phyloP scores from a whole-genome alignment of 2,797 vertebrate genomes.

The Sciurus carolinensis region DNA sequence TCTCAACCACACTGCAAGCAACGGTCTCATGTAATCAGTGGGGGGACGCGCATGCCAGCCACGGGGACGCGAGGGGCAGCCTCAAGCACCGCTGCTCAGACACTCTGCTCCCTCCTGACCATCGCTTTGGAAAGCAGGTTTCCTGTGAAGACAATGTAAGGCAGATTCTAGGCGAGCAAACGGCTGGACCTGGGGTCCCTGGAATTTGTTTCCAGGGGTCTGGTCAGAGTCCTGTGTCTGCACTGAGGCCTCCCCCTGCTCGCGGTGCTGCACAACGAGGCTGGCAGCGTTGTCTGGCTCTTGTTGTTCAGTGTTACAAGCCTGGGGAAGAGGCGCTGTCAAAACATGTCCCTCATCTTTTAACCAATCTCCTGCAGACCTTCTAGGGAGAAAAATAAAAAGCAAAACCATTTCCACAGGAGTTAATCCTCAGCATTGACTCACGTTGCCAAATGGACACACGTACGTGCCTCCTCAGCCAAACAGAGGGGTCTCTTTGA shows the following conservation, averaged over 20 bases:
- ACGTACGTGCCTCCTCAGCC: fast-evolving
- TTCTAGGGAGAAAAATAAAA: background rate
- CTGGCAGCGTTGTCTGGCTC: background rate
- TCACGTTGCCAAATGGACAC: fast-evolving
- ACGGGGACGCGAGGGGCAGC: no score
- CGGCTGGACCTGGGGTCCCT: background rate
- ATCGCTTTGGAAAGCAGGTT: no score
- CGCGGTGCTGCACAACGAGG: fast-evolving
- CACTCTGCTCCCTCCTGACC: fast-evolving
- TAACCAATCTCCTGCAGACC: background rate
- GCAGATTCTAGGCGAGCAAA: no score
- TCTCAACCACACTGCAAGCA: no score
- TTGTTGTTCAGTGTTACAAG: background rate
- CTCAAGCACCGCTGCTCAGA: background rate
- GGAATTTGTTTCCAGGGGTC: fast-evolving
- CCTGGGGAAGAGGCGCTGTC: background rate
- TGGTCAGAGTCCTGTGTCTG: background rate
- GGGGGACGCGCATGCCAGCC: background rate
- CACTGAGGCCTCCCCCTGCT: no score
- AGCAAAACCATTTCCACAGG: fast-evolving
- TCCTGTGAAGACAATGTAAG: background rate
- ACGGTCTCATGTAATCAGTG: fast-evolving
- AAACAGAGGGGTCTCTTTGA: background rate
- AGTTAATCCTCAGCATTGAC: fast-evolving
- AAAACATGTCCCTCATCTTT: background rate